phyloP scores from a whole-genome alignment of 30 jellyfish, hydroid and myxozoan species.

The Calvadosia cruxmelitensis region DNA sequence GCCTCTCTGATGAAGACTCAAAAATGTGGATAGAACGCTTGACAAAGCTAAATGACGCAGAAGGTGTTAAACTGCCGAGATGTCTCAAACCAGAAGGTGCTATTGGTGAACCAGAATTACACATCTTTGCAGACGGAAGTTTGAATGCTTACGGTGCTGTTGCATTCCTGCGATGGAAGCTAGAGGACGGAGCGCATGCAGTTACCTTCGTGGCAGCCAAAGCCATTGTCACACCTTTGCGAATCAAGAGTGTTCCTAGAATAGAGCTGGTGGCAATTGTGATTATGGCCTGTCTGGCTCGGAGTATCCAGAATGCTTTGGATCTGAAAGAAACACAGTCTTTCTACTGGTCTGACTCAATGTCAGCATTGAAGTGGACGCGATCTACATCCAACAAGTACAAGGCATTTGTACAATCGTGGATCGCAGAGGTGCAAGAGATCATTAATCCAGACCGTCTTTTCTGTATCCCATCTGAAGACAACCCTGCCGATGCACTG shows the following conservation, averaged over 20 bases:
- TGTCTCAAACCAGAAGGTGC: conserved; percentile 24
- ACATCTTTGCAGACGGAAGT: conserved; percentile 11
- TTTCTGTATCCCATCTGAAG: not conserved
- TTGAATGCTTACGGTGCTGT: conserved; percentile 7
- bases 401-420: not conserved
- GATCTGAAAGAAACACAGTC: not conserved
- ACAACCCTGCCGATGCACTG: conserved; percentile 1
- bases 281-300: conserved; percentile 9
- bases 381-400: not conserved
- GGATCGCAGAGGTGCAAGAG: not conserved
- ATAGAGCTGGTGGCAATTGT: conserved; percentile 22
- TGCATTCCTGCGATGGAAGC: conserved; percentile 16
- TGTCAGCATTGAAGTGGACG: not conserved
- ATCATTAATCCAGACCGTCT: not conserved
- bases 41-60: not conserved
- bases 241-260: conserved; percentile 1
- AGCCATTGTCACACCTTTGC: conserved; percentile 8
- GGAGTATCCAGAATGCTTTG: conserved; percentile 8
- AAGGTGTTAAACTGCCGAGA: conserved; percentile 1
- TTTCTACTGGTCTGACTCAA: not conserved
- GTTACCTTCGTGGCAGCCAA: conserved; percentile 7
- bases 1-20: conserved; percentile 2
- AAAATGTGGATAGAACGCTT: conserved; percentile 7
- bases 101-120: conserved; percentile 7
- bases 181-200: conserved; percentile 8